Evolutionary conservation across 2,888 invertebrate species (phyloP), one percentile per base, ranked within the genome.

Genomic region (Empis livida): DNA sequence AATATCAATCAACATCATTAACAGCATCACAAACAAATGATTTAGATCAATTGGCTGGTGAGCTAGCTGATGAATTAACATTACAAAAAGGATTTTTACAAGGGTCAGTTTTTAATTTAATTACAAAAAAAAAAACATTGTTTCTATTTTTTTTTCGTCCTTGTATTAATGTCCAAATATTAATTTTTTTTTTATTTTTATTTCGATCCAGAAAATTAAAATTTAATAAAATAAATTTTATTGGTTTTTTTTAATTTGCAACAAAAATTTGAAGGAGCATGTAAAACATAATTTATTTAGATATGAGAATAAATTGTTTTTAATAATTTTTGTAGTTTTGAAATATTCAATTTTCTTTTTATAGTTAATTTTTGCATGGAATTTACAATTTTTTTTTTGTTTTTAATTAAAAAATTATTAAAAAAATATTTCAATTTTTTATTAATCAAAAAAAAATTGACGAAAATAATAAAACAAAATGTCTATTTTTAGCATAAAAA

Each of bases 21-120:
- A 73, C 78, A 57, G 75, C 80, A 65, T 75, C 77, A 52, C 78
- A 77, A 60, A 73, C 61, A 42, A 59, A 60, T 52, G 59, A 61
- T 30, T 59, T 82, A 47, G 86, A 88, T 62, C 80, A 83, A 63
- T 69, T 86, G 64, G 90, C 91, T 48, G 89, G 89, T 54, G 63
- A 68, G 48, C 63, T 63, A 63, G 69, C 69, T 49, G 68, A 69
- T 52, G 69, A 70, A 49, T 59, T 69, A 53, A 68, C 63, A 51
- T 55, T 69, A 51, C 66, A 68, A 55, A 64, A 70, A 57, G 70
- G 71, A 52, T 71, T 73, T 59, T 58, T 73, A 63, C 69, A 68
- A 67, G 75, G 77, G 76, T 74, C 71, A 74, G 74, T 65, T 65
- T 55, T 54, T 51, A 35, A n/a, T n/a, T n/a, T n/a, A n/a, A n/a